Base-by-base conservation (phyloP, 2,888 invertebrate species). In the Phalera bucephala region DNA sequence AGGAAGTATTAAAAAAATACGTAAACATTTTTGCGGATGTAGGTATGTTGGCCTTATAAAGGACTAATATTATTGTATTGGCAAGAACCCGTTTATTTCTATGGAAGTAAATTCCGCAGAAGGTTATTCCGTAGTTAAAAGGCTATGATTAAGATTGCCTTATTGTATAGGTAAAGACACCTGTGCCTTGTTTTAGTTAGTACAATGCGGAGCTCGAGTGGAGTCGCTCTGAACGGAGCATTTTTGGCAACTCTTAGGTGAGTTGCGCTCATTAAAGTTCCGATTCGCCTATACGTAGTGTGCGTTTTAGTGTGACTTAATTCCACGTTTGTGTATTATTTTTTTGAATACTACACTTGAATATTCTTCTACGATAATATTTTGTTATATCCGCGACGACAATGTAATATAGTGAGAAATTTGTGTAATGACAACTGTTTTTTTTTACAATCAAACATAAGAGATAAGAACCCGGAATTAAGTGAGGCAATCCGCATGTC, bases 151-250 rank as follows among this genome's bases (percentile, higher is more conserved):
- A 66, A 67, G 62, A 66, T 59, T 60, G 54, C 62, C 47, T 51
- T 62, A 66, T 60, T 72, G 63, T 66, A 63, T 65, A 62, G 56
- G 55, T 62, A 57, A 62, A 57, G 59, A 41, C 55, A 65, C 54
- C 54, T 61, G 69, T 60, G 52, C 42, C 46, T 65, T 62, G 66
- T 56, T 61, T 84, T 84, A 88, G 88, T 88, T 74, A 53, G 45
- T 60, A 85, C 67, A 76, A 86, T 87, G 87, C 69, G 62, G 80
- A 75, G 82, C 84, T 74, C 74, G 81, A 72, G 86, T 67, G 45
- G 72, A 80, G 87, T 84, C 87, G 87, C 74, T 63, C 68, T 71
- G 65, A 55, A 50, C 62, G 62, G 61, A 54, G 78, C 69, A 61
- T 64, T 79, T 60, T 64, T 86, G 61, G 72, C 72, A 50, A 66